Evolutionary conservation across 53 echinoderm and acorn worm genomes (phyloP), one percentile per base, ranked within the genome.

Genomic region (Apostichopus leukothele): DNA sequence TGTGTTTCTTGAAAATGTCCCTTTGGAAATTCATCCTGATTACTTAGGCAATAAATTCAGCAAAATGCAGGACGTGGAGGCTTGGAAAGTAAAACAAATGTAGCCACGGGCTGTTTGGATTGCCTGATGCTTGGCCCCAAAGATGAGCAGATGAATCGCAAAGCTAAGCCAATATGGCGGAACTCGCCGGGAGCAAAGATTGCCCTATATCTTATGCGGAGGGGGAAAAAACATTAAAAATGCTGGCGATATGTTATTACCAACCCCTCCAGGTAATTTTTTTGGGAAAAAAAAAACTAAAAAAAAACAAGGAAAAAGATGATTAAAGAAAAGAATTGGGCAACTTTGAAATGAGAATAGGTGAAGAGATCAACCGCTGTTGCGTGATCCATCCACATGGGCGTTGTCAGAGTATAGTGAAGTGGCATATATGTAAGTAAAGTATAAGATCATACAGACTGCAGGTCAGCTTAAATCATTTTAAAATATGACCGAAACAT

Each of bases 81-180:
- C 81, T 81, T 81, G 81, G 57, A 81, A 81, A 81, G 81, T 81
- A 81, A 81, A 81, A 81, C 81, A 81, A 81, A 81, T 81, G 81
- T 54, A 81, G 81, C 81, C 81, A n/a, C 54, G 81, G 81, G 81
- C 81, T 81, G 81, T 81, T 81, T 81, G 81, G 54, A 81, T 81
- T 81, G 81, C 59, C 81, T 81, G 81, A 53, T 23, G 81, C 59
- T 81, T 81, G 81, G 81, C 81, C 81, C 81, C 81, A 81, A 81
- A 81, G 81, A 81, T 81, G 81, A 57, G 81, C 21, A 59, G 81
- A 81, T 81, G 81, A 81, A 81, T 81, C 81, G 54, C 16, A 81
- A 52, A 81, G 81, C 81, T 81, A 81, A 81, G 81, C 81, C 81
- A 81, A 81, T 81, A 81, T 81, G 81, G 81, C 59, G 81, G 81